Conservation (phyloP, 2,888 invertebrate species). For the Cetonia aurata region DNA sequence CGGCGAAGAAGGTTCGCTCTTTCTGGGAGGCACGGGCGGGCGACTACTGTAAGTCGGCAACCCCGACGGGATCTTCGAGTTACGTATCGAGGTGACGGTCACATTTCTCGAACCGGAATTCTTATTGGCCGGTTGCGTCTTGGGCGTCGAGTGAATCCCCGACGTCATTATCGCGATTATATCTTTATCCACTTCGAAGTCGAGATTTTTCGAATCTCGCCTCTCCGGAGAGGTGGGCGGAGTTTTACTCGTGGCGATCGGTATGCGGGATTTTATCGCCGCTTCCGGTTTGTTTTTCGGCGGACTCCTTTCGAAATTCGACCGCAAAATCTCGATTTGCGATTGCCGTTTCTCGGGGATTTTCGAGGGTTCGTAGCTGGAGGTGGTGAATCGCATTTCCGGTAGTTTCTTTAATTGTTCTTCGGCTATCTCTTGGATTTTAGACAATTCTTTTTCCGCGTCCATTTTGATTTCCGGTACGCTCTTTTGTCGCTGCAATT, state of each 20-base stretch:
- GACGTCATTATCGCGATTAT: slow-evolving; percentile 64
- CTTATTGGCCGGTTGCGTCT: slow-evolving; percentile 60
- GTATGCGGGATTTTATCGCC: slow-evolving; percentile 63
- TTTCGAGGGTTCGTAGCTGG: slow-evolving; percentile 73
- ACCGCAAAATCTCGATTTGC: slow-evolving; percentile 69
- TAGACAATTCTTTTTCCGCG: slow-evolving; percentile 61
- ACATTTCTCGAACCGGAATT: slow-evolving; percentile 67
- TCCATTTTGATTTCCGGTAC: slow-evolving; percentile 54
- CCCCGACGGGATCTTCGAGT: slow-evolving; percentile 69
- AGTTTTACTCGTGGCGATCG: slow-evolving; percentile 63
- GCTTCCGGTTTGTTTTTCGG: slow-evolving; percentile 66
- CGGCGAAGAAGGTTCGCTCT: slow-evolving; percentile 64
- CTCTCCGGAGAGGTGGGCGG: slow-evolving; percentile 65
- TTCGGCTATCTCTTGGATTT: slow-evolving; percentile 64
- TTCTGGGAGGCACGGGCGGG: slow-evolving; percentile 69
- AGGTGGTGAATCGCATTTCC: slow-evolving; percentile 74
- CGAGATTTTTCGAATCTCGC: slow-evolving; percentile 60
- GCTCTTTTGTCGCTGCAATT: slow-evolving; percentile 18
- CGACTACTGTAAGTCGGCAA: slow-evolving; percentile 61
- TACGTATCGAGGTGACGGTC: slow-evolving; percentile 76
- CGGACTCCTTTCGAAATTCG: slow-evolving; percentile 67
- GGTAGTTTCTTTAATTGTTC: slow-evolving; percentile 66
- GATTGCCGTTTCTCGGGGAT: slow-evolving; percentile 72
- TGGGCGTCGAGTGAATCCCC: slow-evolving; percentile 61
- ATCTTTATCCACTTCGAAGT: slow-evolving; percentile 62